Percentiles rank a stretch among this genome's conserved stretches.
Evolutionary conservation across 1,140 invertebrate species (phyloP).

Genomic region (Dendrolimus punctatus): DNA sequence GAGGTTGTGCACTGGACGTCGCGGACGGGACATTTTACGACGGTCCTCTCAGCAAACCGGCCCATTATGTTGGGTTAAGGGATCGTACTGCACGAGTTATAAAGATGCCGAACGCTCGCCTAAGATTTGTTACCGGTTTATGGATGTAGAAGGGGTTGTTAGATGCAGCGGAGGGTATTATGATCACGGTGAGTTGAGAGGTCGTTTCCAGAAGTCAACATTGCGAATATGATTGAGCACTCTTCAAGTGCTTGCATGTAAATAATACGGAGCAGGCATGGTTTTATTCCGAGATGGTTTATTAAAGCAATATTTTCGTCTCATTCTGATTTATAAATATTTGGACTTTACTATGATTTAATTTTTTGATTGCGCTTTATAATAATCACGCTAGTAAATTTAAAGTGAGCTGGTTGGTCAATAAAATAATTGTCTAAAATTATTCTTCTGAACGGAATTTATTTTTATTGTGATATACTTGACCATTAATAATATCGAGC

Average conservation of each 20-base stretch:
- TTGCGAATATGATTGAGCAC: conserved; percentile 58
- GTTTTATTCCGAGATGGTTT: too few relatives aligned
- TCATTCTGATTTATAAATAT: too few relatives aligned
- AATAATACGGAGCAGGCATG: conserved; percentile 5
- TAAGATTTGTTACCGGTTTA: conserved; percentile 68
- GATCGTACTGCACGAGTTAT: conserved; percentile 62
- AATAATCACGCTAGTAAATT: too few relatives aligned
- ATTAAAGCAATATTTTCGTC: too few relatives aligned
- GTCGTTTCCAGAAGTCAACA: conserved; percentile 66
- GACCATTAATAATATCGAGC: too few relatives aligned
- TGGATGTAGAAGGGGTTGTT: conserved; percentile 66
- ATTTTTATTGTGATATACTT: too few relatives aligned
- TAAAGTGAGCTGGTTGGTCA: too few relatives aligned
- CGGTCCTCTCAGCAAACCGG: conserved; percentile 65
- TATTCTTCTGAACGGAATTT: too few relatives aligned
- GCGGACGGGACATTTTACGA: conserved; percentile 61
- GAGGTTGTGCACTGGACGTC: conserved; percentile 12
- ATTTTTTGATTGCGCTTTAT: too few relatives aligned
- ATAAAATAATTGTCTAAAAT: too few relatives aligned
- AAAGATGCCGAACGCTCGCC: conserved; percentile 59
- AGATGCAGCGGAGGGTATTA: conserved; percentile 55
- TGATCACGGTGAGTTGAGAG: conserved; percentile 63
- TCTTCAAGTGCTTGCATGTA: conserved; percentile 39
- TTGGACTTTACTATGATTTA: too few relatives aligned
- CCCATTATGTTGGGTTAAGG: conserved; percentile 68